These are phyloP conservation scores for Pitta sordida DNA, from an alignment of 2,113 vertebrate genomes.

Conservation along the genomic window DNA sequence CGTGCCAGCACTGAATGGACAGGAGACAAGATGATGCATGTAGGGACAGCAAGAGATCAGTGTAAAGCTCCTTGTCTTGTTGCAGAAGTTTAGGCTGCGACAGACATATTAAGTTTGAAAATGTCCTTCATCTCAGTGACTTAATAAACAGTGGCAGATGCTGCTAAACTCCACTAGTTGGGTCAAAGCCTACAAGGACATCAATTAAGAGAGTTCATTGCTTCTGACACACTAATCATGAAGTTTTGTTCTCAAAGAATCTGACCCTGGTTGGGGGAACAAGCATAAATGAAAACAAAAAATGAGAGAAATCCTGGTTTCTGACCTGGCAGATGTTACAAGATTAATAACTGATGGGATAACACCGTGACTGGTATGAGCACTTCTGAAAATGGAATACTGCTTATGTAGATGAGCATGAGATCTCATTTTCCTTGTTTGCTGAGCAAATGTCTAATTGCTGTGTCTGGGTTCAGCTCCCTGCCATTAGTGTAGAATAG, in stretches of 20 bases:
- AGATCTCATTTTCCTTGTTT: not conserved
- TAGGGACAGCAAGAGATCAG: not conserved
- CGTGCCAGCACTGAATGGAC: not conserved
- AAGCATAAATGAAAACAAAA: slow-evolving; percentile 9
- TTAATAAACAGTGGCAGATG: slow-evolving; percentile 65
- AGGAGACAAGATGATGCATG: not conserved
- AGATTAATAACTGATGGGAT: not conserved
- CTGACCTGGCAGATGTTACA: not conserved
- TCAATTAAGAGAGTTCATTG: slow-evolving; percentile 53
- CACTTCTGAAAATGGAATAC: not conserved
- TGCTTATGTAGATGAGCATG: not conserved
- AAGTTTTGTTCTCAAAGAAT: slow-evolving; percentile 25
- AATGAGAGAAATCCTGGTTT: not conserved
- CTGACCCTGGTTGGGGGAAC: not conserved
- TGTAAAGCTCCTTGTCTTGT: not conserved
- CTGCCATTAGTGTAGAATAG: not conserved
- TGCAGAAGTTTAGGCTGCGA: not conserved
- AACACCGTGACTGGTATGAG: not conserved
- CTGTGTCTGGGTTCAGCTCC: not conserved
- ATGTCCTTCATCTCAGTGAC: not conserved
- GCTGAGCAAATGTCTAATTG: not conserved
- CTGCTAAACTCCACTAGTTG: slow-evolving; percentile 12
- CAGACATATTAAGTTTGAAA: not conserved
- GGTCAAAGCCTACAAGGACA: slow-evolving; percentile 32
- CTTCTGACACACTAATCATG: slow-evolving; percentile 52